Base-by-base conservation (phyloP, 53 echinoderm and acorn worm species). In the Echinarachnius parma region DNA sequence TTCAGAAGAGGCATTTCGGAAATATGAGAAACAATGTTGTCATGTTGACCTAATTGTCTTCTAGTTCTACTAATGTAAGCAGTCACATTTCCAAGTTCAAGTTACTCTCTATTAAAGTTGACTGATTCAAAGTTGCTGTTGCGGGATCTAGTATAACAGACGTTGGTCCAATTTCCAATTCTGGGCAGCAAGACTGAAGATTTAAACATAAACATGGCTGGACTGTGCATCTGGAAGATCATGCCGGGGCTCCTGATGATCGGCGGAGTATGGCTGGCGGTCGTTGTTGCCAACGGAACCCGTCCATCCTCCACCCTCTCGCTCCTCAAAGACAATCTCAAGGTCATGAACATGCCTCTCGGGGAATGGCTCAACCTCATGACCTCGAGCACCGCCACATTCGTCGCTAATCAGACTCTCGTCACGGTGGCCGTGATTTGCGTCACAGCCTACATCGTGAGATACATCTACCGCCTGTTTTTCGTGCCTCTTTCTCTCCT, bases 331-430 rank as follows among this genome's bases (percentile, higher is more conserved):
- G 70, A 69, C 53, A 69, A 69, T 35, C 35, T 69, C 33, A 69
- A 53, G 34, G 70, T 69, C 24, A 30, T 69, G 35, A 69, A 69
- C 53, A 53, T 69, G 53, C 70, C 70, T 21, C 34, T 69, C 9
- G 53, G 70, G 0, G 70, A 69, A 13, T 69, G 70, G 70, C 8
- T 53, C 13, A 31, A 69, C 20, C 21, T 69, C 21, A 32, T 69
- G 3, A 16, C 34, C 0, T 33, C 70, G 31, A 69, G 34, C 11
- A 3, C 53, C 15, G 15, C 53, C 10, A 53, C 26, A 14, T 69
- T 69, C 25, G 35, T 69, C 20, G 70, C 70, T 32, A 10, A 52
- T 33, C 70, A 69, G 35, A 69, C 70, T 15, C 53, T 69, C n/a
- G 34, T 69, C 9, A 69, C 70, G 13, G 8, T 69, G 3, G 21